A percentile compares a stretch with the other conserved stretches of the same genome.
phyloP scores from a whole-genome alignment of 2,797 vertebrate species.

The Balearica regulorum region DNA sequence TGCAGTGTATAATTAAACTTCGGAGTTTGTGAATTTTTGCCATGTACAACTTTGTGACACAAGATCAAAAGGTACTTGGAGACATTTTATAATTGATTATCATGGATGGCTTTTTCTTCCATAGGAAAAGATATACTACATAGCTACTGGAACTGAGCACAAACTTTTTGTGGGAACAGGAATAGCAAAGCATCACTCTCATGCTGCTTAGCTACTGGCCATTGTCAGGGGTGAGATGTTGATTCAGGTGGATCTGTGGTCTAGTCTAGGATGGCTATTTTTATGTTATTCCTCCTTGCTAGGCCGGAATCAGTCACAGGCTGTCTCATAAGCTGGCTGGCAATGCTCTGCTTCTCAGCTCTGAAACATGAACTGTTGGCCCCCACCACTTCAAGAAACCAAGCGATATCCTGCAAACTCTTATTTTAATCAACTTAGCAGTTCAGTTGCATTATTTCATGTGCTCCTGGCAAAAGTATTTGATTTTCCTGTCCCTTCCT shows the following conservation, averaged over 20 bases:
- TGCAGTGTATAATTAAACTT: neutral
- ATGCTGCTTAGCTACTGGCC: neutral
- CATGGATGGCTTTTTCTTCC: neutral
- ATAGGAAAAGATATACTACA: neutral
- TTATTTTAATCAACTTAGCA: neutral
- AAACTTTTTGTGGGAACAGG: neutral
- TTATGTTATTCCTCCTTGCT: neutral
- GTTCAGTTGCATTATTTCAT: neutral
- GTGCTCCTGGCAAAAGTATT: neutral
- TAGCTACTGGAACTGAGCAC: neutral
- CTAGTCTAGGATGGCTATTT: neutral
- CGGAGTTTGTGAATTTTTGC: neutral
- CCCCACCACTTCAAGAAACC: neutral
- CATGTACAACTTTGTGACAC: neutral
- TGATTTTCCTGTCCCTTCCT: neutral
- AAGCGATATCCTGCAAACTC: neutral
- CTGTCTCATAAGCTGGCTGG: neutral
- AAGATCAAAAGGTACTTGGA: neutral
- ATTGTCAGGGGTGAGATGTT: neutral
- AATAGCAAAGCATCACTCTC: neutral
- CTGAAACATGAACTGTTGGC: neutral
- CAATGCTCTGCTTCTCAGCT: rapidly evolving
- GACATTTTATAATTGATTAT: neutral
- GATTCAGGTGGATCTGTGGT: neutral
- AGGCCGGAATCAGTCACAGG: neutral